Conservation (phyloP, 92 coral and sea anemone genomes). For the Phymanthus crucifer region DNA sequence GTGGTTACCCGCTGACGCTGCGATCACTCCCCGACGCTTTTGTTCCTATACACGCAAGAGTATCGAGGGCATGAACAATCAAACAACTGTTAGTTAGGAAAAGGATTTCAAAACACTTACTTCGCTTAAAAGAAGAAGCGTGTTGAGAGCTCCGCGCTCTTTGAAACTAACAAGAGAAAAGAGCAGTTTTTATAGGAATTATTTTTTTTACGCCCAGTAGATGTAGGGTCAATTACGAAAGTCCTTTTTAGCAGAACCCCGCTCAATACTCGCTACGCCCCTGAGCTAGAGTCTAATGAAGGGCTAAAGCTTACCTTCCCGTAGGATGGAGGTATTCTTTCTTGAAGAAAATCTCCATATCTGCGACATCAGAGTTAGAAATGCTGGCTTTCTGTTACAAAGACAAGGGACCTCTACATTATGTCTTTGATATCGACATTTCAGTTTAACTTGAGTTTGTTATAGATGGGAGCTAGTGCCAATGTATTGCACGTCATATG, state of each 20-base stretch:
- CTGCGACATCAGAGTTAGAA: conserved; percentile 59
- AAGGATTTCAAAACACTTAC: conserved; percentile 32
- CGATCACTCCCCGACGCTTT: conserved; percentile 68
- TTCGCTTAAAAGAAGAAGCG: conserved; percentile 65
- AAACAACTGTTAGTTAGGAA: background rate
- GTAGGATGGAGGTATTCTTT: conserved; percentile 79
- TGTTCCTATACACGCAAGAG: conserved; percentile 49
- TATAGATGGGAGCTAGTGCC: too few relatives aligned
- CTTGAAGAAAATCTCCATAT: conserved; percentile 75
- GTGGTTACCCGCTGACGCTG: conserved; percentile 92
- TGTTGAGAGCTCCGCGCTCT: conserved; percentile 82
- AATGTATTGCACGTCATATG: too few relatives aligned
- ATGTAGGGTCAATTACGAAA: too few relatives aligned
- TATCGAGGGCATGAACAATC: background rate
- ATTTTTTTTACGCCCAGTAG: too few relatives aligned
- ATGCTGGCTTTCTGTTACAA: conserved; percentile 58
- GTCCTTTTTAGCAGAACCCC: too few relatives aligned
- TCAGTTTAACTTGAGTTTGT: too few relatives aligned
- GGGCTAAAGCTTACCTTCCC: conserved; percentile 63
- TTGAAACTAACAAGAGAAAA: conserved; percentile 54
- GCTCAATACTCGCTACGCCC: too few relatives aligned
- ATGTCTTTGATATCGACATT: background rate
- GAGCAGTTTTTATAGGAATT: background rate
- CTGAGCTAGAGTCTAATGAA: too few relatives aligned
- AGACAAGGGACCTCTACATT: background rate